Percentiles rank a stretch among this genome's conserved stretches.
These are phyloP conservation scores for Laterallus jamaicensis DNA, from an alignment of 2,113 vertebrate genomes.

Conservation along the genomic window DNA sequence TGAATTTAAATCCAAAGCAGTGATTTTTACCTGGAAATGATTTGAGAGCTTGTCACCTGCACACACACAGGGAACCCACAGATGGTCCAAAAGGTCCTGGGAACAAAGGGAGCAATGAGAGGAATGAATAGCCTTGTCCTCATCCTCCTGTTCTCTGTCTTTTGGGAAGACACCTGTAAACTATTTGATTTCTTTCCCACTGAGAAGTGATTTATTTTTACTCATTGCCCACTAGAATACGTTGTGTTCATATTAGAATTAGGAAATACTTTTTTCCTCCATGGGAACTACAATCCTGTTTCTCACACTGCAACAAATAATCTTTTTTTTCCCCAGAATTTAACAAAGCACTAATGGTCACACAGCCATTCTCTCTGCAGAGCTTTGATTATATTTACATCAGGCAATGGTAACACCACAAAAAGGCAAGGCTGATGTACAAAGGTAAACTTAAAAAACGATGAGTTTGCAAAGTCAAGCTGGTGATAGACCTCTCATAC, in stretches of 20 bases:
- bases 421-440: neutral
- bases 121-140: neutral
- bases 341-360: neutral
- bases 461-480: neutral
- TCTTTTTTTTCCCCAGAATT: neutral
- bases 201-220: neutral
- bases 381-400: neutral
- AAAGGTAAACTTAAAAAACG: neutral
- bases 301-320: neutral
- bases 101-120: neutral
- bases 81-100: neutral
- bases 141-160: neutral
- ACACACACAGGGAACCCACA: neutral
- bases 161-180: neutral
- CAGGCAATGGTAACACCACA: neutral
- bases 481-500: neutral
- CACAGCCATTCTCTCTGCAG: neutral
- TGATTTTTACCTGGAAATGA: neutral
- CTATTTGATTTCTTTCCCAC: neutral
- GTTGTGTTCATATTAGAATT: neutral
- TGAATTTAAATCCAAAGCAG: neutral
- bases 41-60: neutral
- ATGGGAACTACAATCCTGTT: neutral
- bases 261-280: neutral
- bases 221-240: neutral